phyloP scores from a whole-genome alignment of 2,797 vertebrate genomes.

The Sebastes minor region DNA sequence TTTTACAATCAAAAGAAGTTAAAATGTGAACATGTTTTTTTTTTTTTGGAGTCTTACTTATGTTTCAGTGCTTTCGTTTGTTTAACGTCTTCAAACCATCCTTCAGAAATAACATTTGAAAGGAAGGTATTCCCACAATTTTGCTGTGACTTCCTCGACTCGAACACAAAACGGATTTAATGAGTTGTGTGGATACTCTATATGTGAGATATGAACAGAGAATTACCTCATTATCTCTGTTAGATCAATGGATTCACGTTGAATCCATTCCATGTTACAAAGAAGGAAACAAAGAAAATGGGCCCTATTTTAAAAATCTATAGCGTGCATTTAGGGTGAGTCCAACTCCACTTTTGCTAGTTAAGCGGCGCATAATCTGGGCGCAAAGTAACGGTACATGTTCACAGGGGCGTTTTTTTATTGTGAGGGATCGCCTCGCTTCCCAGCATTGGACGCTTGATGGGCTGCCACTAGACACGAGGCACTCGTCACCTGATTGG shows the following conservation, averaged over 20 bases:
- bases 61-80: background rate
- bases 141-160: background rate
- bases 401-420: fast-evolving
- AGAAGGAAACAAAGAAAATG: background rate
- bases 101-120: background rate
- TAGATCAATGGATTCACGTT: slow-evolving; percentile 3
- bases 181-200: background rate
- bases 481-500: too few relatives aligned
- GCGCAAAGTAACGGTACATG: too few relatives aligned
- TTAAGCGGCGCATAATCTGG: too few relatives aligned
- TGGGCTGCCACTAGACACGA: too few relatives aligned
- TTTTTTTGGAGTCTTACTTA: background rate
- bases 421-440: too few relatives aligned
- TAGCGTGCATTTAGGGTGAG: too few relatives aligned
- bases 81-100: background rate
- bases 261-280: background rate
- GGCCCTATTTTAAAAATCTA: too few relatives aligned
- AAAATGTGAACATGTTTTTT: background rate
- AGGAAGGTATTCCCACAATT: background rate
- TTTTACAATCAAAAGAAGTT: background rate
- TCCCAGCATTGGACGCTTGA: too few relatives aligned
- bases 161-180: background rate
- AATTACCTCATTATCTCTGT: slow-evolving; percentile 5
- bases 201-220: background rate
- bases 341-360: too few relatives aligned